Evolutionary conservation across 2,888 invertebrate genomes (phyloP), one percentile per base, ranked within the genome.

Genomic region (Chrysina gloriosa): DNA sequence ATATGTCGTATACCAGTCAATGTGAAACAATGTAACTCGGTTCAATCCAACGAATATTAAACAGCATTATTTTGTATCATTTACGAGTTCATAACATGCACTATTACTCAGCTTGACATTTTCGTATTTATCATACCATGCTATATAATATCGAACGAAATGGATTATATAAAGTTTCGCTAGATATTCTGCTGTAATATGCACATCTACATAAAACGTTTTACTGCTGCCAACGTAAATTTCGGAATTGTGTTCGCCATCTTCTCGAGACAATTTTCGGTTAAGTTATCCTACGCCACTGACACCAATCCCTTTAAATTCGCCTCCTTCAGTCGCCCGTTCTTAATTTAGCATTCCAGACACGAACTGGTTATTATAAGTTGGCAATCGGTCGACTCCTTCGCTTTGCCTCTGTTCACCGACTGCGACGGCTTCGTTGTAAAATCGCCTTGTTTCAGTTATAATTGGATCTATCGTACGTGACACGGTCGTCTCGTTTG

Each of bases 391-490:
- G 66, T 63, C 63, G 58, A 52, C 47, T 63, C 58, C 58, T 47
- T 58, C 58, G 54, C 23, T 42, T 52, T 64, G 29, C 45, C 63
- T 64, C 45, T 65, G 16, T 14, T 25, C 39, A 25, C 23, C 14
- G 21, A 14, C 23, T 11, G 23, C 39, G 14, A n/a, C 58, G 11
- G 23, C 39, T 23, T 58, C 45, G 29, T 65, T 65, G 68, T 68
- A 72, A 65, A 73, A 71, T 66, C 68, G 42, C 66, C 54, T 64
- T 69, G 68, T 70, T 63, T 68, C 71, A 72, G 63, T 72, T 74
- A 73, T 75, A 75, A 73, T 75, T 75, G 73, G 72, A 67, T 73
- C 73, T 70, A 69, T 71, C 70, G 71, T 72, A 73, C 73, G 73
- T 75, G 73, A 73, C 66, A 66, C 54, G 61, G 69, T 69, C 69